Evolutionary conservation across 2,888 invertebrate genomes (phyloP).

Genomic region (Sarcophaga rosellei): DNA sequence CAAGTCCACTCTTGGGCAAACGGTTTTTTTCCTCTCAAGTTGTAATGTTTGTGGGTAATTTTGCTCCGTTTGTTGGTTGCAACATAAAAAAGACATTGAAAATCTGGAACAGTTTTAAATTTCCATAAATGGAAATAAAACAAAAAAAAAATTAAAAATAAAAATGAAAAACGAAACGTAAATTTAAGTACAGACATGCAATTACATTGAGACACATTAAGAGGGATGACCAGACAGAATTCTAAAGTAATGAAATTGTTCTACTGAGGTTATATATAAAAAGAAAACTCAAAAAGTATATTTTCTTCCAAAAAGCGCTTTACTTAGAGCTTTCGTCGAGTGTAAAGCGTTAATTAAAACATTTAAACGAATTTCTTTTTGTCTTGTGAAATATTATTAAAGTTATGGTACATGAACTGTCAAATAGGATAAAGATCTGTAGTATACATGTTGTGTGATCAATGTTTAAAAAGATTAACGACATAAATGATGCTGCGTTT

Average conservation of each 20-base stretch:
- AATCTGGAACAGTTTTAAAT: slow-evolving; percentile 46
- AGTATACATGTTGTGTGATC: too few species aligned
- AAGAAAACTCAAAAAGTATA: too few species aligned
- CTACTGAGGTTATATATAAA: not conserved
- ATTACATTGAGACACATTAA: slow-evolving; percentile 10
- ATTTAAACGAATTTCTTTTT: too few species aligned
- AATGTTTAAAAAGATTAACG: too few species aligned
- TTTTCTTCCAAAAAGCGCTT: too few species aligned
- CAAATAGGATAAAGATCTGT: too few species aligned
- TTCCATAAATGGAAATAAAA: slow-evolving; percentile 18
- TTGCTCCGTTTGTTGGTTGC: slow-evolving; percentile 62
- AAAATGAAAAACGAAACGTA: not conserved
- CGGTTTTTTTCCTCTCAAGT: not conserved
- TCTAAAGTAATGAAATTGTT: slow-evolving; percentile 2
- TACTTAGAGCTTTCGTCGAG: too few species aligned
- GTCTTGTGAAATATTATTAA: too few species aligned
- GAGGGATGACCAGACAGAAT: not conserved
- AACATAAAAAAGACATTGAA: slow-evolving; percentile 53
- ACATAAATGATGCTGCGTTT: too few species aligned
- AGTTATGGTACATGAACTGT: too few species aligned
- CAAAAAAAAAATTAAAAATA: not conserved
- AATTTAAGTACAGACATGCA: slow-evolving; percentile 26
- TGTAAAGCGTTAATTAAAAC: too few species aligned
- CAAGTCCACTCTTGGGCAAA: slow-evolving; percentile 21
- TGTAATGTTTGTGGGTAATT: slow-evolving; percentile 42